phyloP scores from a whole-genome alignment of 2,888 invertebrate species.

The Thereva unica region DNA sequence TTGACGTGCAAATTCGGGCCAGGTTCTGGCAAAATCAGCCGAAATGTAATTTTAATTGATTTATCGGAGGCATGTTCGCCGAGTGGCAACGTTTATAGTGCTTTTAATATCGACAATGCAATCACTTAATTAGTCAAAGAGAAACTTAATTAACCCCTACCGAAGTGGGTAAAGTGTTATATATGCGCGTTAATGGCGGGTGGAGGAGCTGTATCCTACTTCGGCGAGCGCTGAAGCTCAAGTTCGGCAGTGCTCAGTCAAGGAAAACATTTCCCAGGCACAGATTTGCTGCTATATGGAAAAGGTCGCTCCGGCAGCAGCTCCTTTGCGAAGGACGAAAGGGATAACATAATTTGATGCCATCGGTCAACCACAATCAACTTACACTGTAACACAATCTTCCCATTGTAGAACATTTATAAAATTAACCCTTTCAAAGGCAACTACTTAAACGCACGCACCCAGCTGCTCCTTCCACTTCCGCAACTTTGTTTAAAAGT shows the following conservation, averaged over 20 bases:
- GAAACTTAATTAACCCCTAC: slow-evolving; percentile 46
- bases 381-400: slow-evolving; percentile 43
- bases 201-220: slow-evolving; percentile 11
- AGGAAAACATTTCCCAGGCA: neutral
- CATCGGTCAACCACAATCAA: slow-evolving; percentile 46
- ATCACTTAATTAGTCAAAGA: slow-evolving; percentile 48
- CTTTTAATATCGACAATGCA: slow-evolving; percentile 48
- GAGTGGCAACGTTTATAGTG: slow-evolving; percentile 44
- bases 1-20: slow-evolving; percentile 23
- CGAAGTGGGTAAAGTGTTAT: slow-evolving; percentile 39
- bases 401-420: slow-evolving; percentile 45
- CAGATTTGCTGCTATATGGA: too few species aligned
- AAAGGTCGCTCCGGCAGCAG: too few species aligned
- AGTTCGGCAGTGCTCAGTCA: neutral
- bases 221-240: neutral
- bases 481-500: slow-evolving; percentile 27
- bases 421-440: slow-evolving; percentile 44
- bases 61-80: slow-evolving; percentile 39
- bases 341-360: slow-evolving; percentile 45
- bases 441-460: slow-evolving; percentile 25
- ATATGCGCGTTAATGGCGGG: slow-evolving; percentile 15
- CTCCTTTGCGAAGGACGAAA: too few species aligned
- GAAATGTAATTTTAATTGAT: slow-evolving; percentile 44
- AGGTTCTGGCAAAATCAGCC: slow-evolving; percentile 37
- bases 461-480: neutral